Evolutionary conservation across 1,140 invertebrate genomes (phyloP), one percentile per base, ranked within the genome.

Genomic region (Panagrolaimus sp.): DNA sequence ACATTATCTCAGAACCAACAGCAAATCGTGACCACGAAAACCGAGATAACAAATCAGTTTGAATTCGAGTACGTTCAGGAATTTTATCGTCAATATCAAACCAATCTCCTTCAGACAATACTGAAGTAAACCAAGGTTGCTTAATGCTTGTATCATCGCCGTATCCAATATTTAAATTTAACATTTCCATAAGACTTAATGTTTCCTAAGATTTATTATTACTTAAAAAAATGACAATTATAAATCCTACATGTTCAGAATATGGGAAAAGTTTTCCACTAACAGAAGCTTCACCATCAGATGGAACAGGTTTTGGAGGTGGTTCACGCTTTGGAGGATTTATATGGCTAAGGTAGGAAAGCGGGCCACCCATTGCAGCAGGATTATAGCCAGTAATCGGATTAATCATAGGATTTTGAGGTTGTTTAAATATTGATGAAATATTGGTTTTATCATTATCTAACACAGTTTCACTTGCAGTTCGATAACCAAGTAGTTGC

Each of bases 221-320:
- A 7, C 31, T 38, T 38, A 7, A 38, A 38, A 7, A 38, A 38
- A 38, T 7, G 31, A 38, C 2, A 38, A 7, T 4, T 7, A 57
- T 16, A 25, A 9, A n/a, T n/a, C n/a, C n/a, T n/a, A 57, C 51
- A 20, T 57, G 20, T 57, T 20, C 5, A 25, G 20, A 20, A 27
- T n/a, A 11, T 25, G 51, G 51, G n/a, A 57, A 57, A 20, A 57
- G 27, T 27, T 57, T 57, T 57, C 51, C 51, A 16, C 51, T 57
- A 27, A 57, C 8, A 20, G 27, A 57, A 0, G 51, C 11, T 38
- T 38, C 31, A 38, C 31, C 31, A 38, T 38, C 31, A 4, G 31
- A 38, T 38, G 31, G 31, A 38, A 38, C 7, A 4, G 31, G 31
- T 57, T 13, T 23, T 8, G n/a, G 51, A 20, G 14, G 1, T 20